Evolutionary conservation across 2,113 vertebrate species (phyloP).

Genomic region (Daubentonia madagascariensis): DNA sequence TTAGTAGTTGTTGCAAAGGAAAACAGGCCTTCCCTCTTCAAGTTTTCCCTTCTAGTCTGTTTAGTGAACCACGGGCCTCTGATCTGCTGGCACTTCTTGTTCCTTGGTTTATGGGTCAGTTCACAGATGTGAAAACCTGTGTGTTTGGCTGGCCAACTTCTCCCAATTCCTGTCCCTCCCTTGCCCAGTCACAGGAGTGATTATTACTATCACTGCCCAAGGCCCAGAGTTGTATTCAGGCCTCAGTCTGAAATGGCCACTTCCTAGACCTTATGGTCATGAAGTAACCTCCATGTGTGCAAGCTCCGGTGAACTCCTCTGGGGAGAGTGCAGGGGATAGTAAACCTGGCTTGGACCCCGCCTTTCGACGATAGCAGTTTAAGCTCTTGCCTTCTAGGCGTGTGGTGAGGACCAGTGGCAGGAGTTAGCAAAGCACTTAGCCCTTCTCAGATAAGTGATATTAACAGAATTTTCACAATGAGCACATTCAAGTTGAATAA

Average conservation of each 20-base stretch:
- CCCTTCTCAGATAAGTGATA: not conserved
- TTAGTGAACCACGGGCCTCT: not conserved
- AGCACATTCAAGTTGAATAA: conserved; percentile 40
- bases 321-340: too few species aligned
- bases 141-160: not conserved
- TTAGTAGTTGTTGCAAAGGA: too few species aligned
- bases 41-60: too few species aligned
- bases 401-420: not conserved
- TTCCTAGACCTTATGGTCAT: not conserved
- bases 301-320: not conserved
- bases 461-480: not conserved
- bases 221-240: not conserved
- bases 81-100: not conserved
- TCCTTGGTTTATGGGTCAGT: not conserved
- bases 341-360: not conserved
- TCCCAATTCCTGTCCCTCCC: not conserved
- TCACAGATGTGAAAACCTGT: not conserved
- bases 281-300: not conserved
- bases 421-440: not conserved
- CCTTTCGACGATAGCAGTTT: not conserved
- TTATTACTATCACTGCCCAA: not conserved
- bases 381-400: not conserved
- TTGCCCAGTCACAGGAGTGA: not conserved
- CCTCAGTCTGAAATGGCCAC: not conserved
- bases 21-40: not conserved